A percentile compares a stretch with the other conserved stretches of the same genome.
These are phyloP conservation scores for Chrysotoxum bicinctum DNA, from an alignment of 2,888 invertebrate genomes.

Conservation along the genomic window DNA sequence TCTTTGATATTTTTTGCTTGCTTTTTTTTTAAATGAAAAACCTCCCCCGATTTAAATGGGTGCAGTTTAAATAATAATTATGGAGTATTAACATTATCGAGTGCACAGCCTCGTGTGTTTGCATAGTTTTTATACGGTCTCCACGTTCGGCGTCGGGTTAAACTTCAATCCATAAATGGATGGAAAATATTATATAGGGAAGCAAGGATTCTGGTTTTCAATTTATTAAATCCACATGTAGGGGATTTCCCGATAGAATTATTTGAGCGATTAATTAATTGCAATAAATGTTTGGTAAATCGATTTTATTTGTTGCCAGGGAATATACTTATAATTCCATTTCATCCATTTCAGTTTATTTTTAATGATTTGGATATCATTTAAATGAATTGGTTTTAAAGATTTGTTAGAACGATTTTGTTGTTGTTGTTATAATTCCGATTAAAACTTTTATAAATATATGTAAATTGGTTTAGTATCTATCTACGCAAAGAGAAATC, in stretches of 20 bases:
- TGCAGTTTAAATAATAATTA: slow-evolving; percentile 1
- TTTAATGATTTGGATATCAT: not conserved
- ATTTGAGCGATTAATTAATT: slow-evolving; percentile 13
- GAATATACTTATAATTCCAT: not conserved
- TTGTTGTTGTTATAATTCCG: no score
- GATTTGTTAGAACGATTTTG: no score
- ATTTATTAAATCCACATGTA: not conserved
- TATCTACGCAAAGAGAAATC: no score
- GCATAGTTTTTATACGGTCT: not conserved
- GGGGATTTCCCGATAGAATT: not conserved
- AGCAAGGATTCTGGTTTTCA: not conserved
- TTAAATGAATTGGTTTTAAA: not conserved
- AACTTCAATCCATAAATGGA: not conserved
- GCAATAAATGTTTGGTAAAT: not conserved
- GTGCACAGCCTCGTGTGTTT: not conserved
- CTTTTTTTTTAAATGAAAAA: not conserved
- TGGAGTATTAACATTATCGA: not conserved
- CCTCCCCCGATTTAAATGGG: not conserved
- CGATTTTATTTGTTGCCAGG: not conserved
- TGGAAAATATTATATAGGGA: not conserved
- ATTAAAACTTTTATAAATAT: no score
- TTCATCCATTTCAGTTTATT: not conserved
- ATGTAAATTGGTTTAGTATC: no score
- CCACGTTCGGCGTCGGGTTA: not conserved
- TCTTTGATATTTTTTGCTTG: not conserved